Base-by-base conservation (phyloP, 2,888 invertebrate species). In the Drosophila setosimentum region DNA sequence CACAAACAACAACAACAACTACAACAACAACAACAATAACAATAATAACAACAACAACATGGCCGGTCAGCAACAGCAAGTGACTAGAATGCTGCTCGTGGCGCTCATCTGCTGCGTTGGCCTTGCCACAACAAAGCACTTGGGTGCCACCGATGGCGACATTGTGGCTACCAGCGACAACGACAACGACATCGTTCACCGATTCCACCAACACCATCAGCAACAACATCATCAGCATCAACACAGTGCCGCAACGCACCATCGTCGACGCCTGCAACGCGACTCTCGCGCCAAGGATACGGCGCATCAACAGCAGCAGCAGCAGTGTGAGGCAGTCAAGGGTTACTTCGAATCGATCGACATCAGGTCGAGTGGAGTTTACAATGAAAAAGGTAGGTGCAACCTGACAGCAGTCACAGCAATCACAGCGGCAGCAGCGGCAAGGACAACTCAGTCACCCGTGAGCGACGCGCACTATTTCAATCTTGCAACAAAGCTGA, bases 261-360 rank as follows among this genome's bases (percentile, higher is more conserved):
- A 87, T 35, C 80, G 90, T 13, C 91, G 91, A 50, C 91, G 90
- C 61, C 78, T 89, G 81, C 91, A 90, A 66, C 91, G 91, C 60
- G 91, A 92, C 76, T 91, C 92, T 57, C 88, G 83, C 60, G 82
- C 78, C 68, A 86, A 83, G 68, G 89, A 88, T 68, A 77, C 86
- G 48, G 69, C 67, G 80, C 78, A 64, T 51, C 80, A 74, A 61
- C 88, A 90, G 70, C 87, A 90, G 59, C 80, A 76, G 63, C 80
- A 76, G 67, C 89, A 91, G 71, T 92, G 92, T 79, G 89, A 91
- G 30, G 76, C 87, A 63, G 91, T 92, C 65, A 90, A 91, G 74
- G 83, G 83, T 73, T 92, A 92, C 85, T 92, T 92, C 66, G 91
- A 92, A 76, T 90, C 92, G 82, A 92, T 92, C 82, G 91, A 92